phyloP scores from a whole-genome alignment of 2,888 invertebrate genomes.

The Lottia scabra region DNA sequence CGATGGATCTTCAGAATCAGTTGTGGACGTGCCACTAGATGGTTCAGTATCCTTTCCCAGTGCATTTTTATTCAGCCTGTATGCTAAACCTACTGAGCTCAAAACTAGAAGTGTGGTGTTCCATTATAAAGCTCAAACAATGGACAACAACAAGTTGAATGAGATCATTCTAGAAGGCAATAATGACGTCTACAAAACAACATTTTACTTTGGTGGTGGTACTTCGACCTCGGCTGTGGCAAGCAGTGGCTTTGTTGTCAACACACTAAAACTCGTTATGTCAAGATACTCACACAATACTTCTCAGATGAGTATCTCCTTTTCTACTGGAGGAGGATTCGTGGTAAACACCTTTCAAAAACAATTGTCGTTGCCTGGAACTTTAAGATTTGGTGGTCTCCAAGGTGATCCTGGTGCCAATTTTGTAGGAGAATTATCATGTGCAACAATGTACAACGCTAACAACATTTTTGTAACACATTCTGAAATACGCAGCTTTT shows the following conservation, averaged over 20 bases:
- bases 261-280: too few relatives aligned
- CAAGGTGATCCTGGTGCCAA: not conserved
- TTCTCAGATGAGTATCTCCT: not conserved
- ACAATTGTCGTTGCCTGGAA: not conserved
- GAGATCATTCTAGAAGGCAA: not conserved
- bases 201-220: not conserved
- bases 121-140: not conserved
- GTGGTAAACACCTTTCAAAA: too few relatives aligned
- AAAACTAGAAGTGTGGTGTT: not conserved
- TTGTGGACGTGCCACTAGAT: not conserved
- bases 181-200: not conserved
- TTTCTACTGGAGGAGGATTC: not conserved
- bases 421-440: not conserved
- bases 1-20: not conserved
- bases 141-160: not conserved
- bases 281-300: too few relatives aligned
- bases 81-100: not conserved
- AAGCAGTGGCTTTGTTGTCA: too few relatives aligned
- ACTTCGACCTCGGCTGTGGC: too few relatives aligned
- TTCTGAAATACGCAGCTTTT: too few relatives aligned
- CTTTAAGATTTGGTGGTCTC: not conserved
- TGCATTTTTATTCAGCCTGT: not conserved
- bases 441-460: not conserved
- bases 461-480: too few relatives aligned
- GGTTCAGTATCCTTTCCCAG: not conserved